Evolutionary conservation across 1,140 invertebrate genomes (phyloP).

Genomic region (Copidosoma floridanum): DNA sequence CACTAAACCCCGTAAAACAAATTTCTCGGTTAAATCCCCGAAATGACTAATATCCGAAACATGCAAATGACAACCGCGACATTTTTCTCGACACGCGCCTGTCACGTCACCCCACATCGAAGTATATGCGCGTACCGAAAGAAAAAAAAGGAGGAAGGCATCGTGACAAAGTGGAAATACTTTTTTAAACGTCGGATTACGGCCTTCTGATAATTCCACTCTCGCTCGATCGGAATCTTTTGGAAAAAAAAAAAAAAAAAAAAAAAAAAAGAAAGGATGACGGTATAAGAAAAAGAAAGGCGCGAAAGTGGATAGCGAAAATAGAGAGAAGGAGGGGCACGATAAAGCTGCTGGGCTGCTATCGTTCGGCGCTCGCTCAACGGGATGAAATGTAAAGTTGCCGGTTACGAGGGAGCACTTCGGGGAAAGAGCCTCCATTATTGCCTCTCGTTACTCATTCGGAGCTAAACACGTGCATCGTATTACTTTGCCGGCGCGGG

Average conservation of each 20-base stretch:
- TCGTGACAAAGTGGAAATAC: constrained; percentile 17
- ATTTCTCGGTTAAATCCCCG: background rate
- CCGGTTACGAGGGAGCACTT: constrained; percentile 22
- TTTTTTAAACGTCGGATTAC: constrained; percentile 20
- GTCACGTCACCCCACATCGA: constrained; percentile 9
- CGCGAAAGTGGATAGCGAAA: background rate
- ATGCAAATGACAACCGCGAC: constrained; percentile 19
- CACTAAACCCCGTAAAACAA: too few species aligned
- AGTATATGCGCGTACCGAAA: background rate
- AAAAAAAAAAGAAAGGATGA: background rate
- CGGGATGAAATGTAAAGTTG: too few species aligned
- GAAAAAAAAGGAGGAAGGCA: background rate
- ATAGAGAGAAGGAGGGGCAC: constrained; percentile 1
- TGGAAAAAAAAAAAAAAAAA: too few species aligned
- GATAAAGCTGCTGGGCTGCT: too few species aligned
- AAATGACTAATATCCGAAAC: constrained; percentile 2
- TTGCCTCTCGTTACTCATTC: constrained; percentile 33
- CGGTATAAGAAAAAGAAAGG: background rate
- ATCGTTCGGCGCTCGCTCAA: too few species aligned
- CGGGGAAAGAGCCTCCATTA: constrained; percentile 27
- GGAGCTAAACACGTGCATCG: constrained; percentile 26
- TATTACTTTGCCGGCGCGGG: too few species aligned
- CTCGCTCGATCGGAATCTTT: too few species aligned
- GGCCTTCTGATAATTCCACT: background rate
- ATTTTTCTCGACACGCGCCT: background rate